Evolutionary conservation across 2,113 vertebrate species (phyloP).

Genomic region (Dromiciops gliroides): DNA sequence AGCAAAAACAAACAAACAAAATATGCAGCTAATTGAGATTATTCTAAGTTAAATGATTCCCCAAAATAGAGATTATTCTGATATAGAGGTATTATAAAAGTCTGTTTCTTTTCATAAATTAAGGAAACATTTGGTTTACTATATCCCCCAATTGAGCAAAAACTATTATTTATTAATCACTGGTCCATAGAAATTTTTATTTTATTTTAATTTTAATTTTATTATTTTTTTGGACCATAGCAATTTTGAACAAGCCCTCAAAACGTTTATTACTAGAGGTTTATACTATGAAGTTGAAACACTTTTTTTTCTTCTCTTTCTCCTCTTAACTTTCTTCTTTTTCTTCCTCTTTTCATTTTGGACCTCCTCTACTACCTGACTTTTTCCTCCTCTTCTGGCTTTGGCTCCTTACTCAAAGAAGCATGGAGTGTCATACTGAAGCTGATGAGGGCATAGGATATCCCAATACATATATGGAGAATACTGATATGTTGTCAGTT

Average conservation of each 20-base stretch:
- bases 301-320: neutral
- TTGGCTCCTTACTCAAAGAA: neutral
- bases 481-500: neutral
- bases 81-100: neutral
- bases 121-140: neutral
- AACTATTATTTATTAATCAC: neutral
- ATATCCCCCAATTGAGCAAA: neutral
- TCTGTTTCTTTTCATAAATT: neutral
- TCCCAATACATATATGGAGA: neutral
- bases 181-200: too few relatives aligned
- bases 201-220: too few relatives aligned
- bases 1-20: too few relatives aligned
- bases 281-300: neutral
- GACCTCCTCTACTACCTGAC: neutral
- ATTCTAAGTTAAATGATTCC: neutral
- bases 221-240: too few relatives aligned
- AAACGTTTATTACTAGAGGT: neutral
- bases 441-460: neutral
- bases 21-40: neutral
- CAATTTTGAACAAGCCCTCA: neutral
- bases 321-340: too few relatives aligned
- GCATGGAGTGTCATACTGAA: neutral
- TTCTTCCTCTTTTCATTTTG: neutral
- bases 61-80: conserved; percentile 6
- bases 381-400: neutral